Conservation (phyloP, 2,113 vertebrate species). For the Hypanus sabinus region DNA sequence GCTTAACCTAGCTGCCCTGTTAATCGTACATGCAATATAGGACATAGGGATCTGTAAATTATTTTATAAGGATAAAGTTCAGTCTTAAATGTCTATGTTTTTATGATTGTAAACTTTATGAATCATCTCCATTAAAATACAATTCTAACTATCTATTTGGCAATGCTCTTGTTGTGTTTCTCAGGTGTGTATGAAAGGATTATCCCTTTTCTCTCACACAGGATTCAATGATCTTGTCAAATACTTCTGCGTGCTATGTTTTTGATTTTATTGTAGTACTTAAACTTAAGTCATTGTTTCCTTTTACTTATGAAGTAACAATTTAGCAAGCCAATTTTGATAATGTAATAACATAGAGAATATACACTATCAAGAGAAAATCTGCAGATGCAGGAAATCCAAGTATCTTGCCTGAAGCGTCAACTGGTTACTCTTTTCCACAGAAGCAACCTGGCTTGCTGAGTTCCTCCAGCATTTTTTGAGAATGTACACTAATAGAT, state of each 20-base stretch:
- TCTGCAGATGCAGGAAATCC: too few species aligned
- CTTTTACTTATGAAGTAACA: neutral
- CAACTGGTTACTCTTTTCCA: too few species aligned
- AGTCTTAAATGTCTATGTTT: constrained; percentile 71
- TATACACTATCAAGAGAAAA: too few species aligned
- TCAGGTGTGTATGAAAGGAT: neutral
- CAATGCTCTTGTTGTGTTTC: constrained; percentile 53
- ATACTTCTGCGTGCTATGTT: neutral
- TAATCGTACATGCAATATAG: constrained; percentile 54
- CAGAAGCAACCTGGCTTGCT: too few species aligned
- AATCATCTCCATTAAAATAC: constrained; percentile 62
- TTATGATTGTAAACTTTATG: constrained; percentile 75
- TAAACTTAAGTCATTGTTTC: neutral
- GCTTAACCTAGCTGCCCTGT: constrained; percentile 48
- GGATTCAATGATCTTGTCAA: neutral
- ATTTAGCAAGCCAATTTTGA: neutral
- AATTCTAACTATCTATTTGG: constrained; percentile 67
- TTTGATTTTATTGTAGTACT: neutral
- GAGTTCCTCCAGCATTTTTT: too few species aligned
- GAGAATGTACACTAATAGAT: too few species aligned
- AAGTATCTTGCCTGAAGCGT: too few species aligned
- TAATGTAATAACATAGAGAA: neutral
- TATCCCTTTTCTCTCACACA: neutral
- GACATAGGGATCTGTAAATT: constrained; percentile 81
- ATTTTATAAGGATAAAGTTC: constrained; percentile 77